Percentiles rank a stretch among this genome's conserved stretches.
These are phyloP conservation scores for Torymus auratus DNA, from an alignment of 2,888 invertebrate genomes.

Conservation along the genomic window DNA sequence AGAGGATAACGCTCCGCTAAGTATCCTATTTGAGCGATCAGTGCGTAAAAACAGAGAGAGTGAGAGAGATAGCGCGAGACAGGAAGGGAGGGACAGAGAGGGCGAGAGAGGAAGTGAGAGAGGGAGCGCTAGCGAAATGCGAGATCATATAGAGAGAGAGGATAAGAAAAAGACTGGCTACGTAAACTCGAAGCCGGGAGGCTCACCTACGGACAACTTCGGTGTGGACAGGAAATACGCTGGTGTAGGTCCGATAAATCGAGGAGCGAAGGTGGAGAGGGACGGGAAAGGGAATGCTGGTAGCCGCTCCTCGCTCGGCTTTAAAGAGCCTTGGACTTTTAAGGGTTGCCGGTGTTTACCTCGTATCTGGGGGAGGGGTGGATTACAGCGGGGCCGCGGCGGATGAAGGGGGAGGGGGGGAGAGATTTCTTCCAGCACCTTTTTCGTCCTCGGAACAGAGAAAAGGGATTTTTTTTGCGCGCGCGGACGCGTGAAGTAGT, in stretches of 20 bases:
- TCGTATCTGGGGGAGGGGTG: slow-evolving; percentile 22
- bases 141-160: neutral
- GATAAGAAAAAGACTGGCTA: neutral
- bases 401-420: neutral
- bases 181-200: slow-evolving; percentile 29
- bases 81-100: neutral
- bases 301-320: slow-evolving; percentile 2
- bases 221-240: slow-evolving; percentile 50
- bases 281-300: neutral
- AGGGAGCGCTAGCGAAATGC: too few relatives aligned
- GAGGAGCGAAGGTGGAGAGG: neutral
- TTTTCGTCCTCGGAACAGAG: neutral
- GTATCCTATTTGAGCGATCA: slow-evolving; percentile 36
- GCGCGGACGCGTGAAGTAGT: too few relatives aligned
- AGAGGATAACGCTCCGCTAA: slow-evolving; percentile 27
- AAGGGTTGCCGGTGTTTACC: slow-evolving; percentile 46
- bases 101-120: neutral
- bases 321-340: slow-evolving; percentile 43
- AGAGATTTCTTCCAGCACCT: slow-evolving; percentile 15
- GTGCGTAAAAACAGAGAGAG: neutral
- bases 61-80: neutral
- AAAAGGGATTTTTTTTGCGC: neutral
- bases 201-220: too few relatives aligned
- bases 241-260: slow-evolving; percentile 49
- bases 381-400: slow-evolving; percentile 19